Evolutionary conservation across 2,113 vertebrate species (phyloP), one percentile per base, ranked within the genome.

Genomic region (Scopus umbretta): DNA sequence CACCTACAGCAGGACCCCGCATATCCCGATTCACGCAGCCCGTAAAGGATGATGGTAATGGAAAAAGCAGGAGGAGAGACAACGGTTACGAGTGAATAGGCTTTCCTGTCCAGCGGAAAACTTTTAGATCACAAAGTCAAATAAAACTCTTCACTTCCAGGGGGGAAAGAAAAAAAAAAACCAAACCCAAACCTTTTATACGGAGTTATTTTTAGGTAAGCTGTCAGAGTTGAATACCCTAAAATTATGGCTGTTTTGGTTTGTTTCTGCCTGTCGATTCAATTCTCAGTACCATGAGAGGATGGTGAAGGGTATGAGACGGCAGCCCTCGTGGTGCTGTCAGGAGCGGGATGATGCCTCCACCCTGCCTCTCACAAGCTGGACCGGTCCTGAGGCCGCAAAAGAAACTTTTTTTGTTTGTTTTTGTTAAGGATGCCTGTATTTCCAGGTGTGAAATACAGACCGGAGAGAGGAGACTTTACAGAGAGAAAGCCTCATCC

Each of bases 251-350:
- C 88, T 62, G 55, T 10, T 67, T 82, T 82, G 88, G 85, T 94
- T 82, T 72, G 62, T 96, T 96, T 95, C 88, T 95, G 94, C 95
- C 71, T 94, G 85, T 94, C 79, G 1, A 27, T 58, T 93, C 82
- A 25, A 92, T 96, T 96, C 79, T 45, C 42, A 15, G 83, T 6
- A 30, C 80, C 50, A 34, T 34, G 81, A n/a, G 67, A 45, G 19
- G 50, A 34, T 10, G 58, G 63, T 3, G 81, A 76, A 53, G 34
- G 53, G 38, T 59, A 32, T 16, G 68, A 84, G 56, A 10, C 55
- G 38, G 45, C 75, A 70, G 67, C 52, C 74, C 61, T 12, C 0
- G 0, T 3, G 11, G 49, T 34, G 79, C 90, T 86, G 62, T 47
- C 85, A 73, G 81, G 50, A 61, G 47, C 56, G 20, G 86, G 85